Evolutionary conservation across 2,888 invertebrate genomes (phyloP), one percentile per base, ranked within the genome.

Genomic region (Nemoura dubitans): DNA sequence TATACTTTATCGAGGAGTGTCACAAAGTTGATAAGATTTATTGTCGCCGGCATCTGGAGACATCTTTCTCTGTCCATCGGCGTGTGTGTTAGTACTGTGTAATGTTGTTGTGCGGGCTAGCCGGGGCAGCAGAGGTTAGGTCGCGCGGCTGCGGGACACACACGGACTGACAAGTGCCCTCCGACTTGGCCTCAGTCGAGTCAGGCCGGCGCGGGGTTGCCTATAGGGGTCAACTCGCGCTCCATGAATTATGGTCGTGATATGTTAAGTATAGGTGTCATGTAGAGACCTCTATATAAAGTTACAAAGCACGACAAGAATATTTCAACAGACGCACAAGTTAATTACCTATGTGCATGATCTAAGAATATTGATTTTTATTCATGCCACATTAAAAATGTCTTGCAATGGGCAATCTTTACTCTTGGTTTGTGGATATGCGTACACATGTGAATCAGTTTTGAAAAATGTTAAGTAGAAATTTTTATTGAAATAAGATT

Each of bases 11-110:
- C 59, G 28, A 78, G 83, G 83, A 36, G 83, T 83, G 83, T 83
- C 83, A 42, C 83, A 83, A 83, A 36, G 42, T 42, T 83, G 42
- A 83, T 83, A 26, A 36, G 83, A 83, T 83, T 83, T 83, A 83
- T 83, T 25, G 83, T 36, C 25, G 26, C 42, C 26, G 26, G 30
- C 43, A 26, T 26, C n/a, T 26, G 5, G 6, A 82, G 26, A 83
- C 83, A 83, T 83, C 83, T 83, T 42, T 83, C 83, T 83, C 83
- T 83, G 83, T 83, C 83, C 28, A 26, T 78, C 78, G 26, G 78
- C 28, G 10, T 27, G 78, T 29, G 30, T 81, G 81, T 28, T 28
- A 6, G 81, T 30, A 59, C 59, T 59, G 59, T 36, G 59, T 59
- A 21, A 59, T 59, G 59, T 10, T 59, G 59, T 59, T 59, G 59